phyloP scores from a whole-genome alignment of 2,888 invertebrate genomes.

The Drosophila demipolita region DNA sequence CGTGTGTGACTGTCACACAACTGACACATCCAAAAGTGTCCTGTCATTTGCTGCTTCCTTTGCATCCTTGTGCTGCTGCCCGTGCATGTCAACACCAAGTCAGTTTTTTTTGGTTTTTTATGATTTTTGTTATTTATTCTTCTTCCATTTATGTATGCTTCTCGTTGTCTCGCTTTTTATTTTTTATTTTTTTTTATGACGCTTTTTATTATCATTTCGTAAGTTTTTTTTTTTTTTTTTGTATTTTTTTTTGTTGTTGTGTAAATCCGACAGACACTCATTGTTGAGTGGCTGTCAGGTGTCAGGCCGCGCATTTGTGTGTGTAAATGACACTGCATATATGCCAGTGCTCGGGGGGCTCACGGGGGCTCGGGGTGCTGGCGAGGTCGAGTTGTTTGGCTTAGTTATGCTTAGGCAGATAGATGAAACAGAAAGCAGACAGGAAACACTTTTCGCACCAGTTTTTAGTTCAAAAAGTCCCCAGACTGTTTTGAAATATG shows the following conservation, averaged over 20 bases:
- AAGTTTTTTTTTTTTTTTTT: constrained; percentile 46
- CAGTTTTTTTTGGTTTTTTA: constrained; percentile 28
- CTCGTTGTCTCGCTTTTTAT: constrained; percentile 1
- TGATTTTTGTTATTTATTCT: constrained; percentile 39
- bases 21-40: constrained; percentile 73
- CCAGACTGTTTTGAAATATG: neutral
- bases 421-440: constrained; percentile 31
- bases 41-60: constrained; percentile 57
- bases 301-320: constrained; percentile 61
- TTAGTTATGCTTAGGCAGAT: constrained; percentile 27
- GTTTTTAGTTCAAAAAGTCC: neutral
- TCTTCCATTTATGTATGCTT: constrained; percentile 68
- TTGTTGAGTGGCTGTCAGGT: constrained; percentile 77
- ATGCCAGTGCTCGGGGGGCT: constrained; percentile 22
- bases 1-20: constrained; percentile 40
- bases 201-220: constrained; percentile 52
- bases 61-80: constrained; percentile 5
- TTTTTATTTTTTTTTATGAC: constrained; percentile 36
- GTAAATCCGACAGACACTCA: constrained; percentile 75
- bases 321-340: constrained; percentile 58
- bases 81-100: constrained; percentile 51
- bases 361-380: constrained; percentile 20
- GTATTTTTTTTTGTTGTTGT: constrained; percentile 45
- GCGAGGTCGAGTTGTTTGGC: constrained; percentile 57
- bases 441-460: neutral